These are phyloP conservation scores for Gobio gobio DNA, from an alignment of 2,113 vertebrate species.

Conservation along the genomic window DNA sequence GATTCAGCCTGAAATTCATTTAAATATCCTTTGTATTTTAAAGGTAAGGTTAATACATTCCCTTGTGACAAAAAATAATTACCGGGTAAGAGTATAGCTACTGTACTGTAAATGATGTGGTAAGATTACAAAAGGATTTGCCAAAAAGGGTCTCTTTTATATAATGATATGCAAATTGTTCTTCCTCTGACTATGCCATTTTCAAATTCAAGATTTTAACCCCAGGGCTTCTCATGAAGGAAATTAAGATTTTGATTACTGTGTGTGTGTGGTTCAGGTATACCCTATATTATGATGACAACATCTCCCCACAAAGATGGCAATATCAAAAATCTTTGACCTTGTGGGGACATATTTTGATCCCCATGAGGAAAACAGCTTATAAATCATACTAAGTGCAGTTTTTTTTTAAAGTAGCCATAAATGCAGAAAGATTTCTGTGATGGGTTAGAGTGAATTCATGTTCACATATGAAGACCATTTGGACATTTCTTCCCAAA, in stretches of 20 bases:
- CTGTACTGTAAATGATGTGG: not conserved
- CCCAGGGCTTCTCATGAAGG: not conserved
- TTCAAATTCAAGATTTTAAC: not conserved
- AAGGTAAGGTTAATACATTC: not conserved
- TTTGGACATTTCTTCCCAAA: too few relatives aligned
- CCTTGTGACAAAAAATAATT: not conserved
- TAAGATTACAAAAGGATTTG: not conserved
- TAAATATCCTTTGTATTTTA: not conserved
- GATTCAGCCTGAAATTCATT: too few relatives aligned
- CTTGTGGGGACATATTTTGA: too few relatives aligned
- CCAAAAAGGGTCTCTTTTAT: not conserved
- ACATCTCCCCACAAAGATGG: too few relatives aligned
- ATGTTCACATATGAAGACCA: not conserved
- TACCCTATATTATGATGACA: too few relatives aligned
- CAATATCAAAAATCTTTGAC: too few relatives aligned
- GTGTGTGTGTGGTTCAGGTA: not conserved
- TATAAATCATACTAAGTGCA: too few relatives aligned
- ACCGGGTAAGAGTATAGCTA: not conserved
- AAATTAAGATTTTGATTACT: not conserved
- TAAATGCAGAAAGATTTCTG: too few relatives aligned
- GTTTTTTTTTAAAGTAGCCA: too few relatives aligned
- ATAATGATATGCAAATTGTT: not conserved
- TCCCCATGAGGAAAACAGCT: too few relatives aligned
- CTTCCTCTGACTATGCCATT: not conserved
- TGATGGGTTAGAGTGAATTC: not conserved